A percentile compares a stretch with the other conserved stretches of the same genome.
These are phyloP conservation scores for Triplophysa dalaica DNA, from an alignment of 2,113 vertebrate genomes.

Conservation along the genomic window DNA sequence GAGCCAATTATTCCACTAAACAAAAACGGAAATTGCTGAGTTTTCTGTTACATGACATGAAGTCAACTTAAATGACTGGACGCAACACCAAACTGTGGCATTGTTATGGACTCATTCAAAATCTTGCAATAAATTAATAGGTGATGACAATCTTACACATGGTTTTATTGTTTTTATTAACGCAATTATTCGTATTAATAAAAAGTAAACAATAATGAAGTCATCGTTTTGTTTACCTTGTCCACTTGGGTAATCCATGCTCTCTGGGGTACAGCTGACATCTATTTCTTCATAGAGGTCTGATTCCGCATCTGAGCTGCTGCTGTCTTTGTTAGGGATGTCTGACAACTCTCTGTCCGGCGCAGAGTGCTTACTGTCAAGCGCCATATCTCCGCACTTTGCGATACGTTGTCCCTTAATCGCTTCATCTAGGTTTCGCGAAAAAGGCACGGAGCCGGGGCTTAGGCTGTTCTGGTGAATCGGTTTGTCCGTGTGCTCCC, in stretches of 20 bases:
- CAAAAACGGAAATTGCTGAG: neutral
- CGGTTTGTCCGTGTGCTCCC: slow-evolving; percentile 83
- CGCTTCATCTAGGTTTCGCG: slow-evolving; percentile 75
- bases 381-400: slow-evolving; percentile 78
- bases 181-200: neutral
- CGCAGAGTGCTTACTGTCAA: slow-evolving; percentile 74
- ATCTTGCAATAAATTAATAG: slow-evolving; percentile 9
- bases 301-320: slow-evolving; percentile 96
- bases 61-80: neutral
- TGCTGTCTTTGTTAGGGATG: slow-evolving; percentile 82
- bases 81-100: neutral
- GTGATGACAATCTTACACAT: neutral
- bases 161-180: neutral
- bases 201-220: neutral
- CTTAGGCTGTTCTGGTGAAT: slow-evolving; percentile 81
- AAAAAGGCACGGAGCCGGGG: slow-evolving; percentile 78
- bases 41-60: neutral
- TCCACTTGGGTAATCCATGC: slow-evolving; percentile 87
- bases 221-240: slow-evolving; percentile 79
- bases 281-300: slow-evolving; percentile 99
- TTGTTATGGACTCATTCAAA: slow-evolving; percentile 25
- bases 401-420: slow-evolving; percentile 77
- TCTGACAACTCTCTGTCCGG: slow-evolving; percentile 70
- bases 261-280: slow-evolving; percentile 97
- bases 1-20: neutral